Conservation (phyloP, 2,113 vertebrate species). For the Prionailurus viverrinus region DNA sequence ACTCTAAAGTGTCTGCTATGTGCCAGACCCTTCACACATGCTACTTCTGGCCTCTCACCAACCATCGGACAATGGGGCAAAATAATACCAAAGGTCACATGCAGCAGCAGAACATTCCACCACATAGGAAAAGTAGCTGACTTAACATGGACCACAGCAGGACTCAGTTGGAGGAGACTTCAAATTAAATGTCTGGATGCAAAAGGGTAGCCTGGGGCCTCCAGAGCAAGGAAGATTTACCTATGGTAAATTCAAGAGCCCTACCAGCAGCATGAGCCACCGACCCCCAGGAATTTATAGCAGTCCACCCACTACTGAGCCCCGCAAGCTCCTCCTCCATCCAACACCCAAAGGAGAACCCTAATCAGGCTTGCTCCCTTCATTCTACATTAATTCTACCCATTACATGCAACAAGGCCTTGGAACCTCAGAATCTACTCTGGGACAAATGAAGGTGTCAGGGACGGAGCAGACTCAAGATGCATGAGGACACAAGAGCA, state of each 20-base stretch:
- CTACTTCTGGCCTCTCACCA: not conserved
- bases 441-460: not conserved
- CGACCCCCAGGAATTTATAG: fast-evolving
- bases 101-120: not conserved
- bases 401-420: not conserved
- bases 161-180: not conserved
- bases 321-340: not conserved
- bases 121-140: not conserved
- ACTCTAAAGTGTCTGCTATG: not conserved
- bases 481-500: fast-evolving
- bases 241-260: not conserved
- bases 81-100: not conserved
- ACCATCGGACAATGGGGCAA: not conserved
- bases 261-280: not conserved
- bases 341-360: not conserved
- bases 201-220: not conserved
- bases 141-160: not conserved
- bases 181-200: not conserved
- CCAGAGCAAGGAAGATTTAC: not conserved
- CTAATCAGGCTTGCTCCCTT: not conserved
- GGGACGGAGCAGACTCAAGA: not conserved
- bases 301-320: fast-evolving
- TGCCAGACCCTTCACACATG: not conserved
- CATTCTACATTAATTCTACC: not conserved
- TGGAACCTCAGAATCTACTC: not conserved